phyloP scores from a whole-genome alignment of 2,113 vertebrate genomes.

The Trinectes maculatus region DNA sequence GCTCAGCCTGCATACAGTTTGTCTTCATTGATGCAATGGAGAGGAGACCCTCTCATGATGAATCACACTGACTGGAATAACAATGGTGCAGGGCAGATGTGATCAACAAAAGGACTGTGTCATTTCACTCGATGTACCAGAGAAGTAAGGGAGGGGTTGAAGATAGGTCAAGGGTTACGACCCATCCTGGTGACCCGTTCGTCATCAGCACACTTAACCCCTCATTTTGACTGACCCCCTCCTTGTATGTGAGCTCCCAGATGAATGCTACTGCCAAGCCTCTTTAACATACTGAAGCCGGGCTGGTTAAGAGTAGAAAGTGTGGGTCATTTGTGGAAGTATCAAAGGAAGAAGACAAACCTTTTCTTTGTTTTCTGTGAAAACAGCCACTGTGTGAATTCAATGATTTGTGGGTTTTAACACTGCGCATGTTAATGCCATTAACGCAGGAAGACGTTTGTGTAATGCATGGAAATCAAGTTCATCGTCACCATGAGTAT shows the following conservation, averaged over 20 bases:
- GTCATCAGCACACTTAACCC: slow-evolving; percentile 79
- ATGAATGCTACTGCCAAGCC: slow-evolving; percentile 30
- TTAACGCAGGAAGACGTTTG: slow-evolving; percentile 14
- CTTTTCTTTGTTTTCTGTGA: neutral
- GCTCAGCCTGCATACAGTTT: too few species aligned
- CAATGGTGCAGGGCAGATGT: slow-evolving; percentile 71
- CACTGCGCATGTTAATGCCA: neutral
- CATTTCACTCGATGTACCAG: slow-evolving; percentile 16
- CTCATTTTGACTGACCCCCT: slow-evolving; percentile 70
- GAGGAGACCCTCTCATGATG: slow-evolving; percentile 24
- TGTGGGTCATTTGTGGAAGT: slow-evolving; percentile 31
- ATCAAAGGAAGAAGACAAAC: neutral
- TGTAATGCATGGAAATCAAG: neutral
- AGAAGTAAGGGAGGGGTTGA: slow-evolving; percentile 20
- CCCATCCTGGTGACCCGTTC: slow-evolving; percentile 66
- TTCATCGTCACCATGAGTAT: neutral
- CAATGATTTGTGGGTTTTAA: slow-evolving; percentile 30
- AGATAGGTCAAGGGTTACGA: slow-evolving; percentile 66
- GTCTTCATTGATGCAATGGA: neutral
- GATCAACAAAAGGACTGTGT: slow-evolving; percentile 59
- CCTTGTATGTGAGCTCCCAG: slow-evolving; percentile 51
- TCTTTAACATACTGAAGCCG: slow-evolving; percentile 39
- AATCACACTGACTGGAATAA: slow-evolving; percentile 64
- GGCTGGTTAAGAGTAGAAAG: slow-evolving; percentile 36
- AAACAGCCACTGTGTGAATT: neutral